Evolutionary conservation across 2,888 invertebrate species (phyloP), one percentile per base, ranked within the genome.

Genomic region (Dicyrtoma fusca): DNA sequence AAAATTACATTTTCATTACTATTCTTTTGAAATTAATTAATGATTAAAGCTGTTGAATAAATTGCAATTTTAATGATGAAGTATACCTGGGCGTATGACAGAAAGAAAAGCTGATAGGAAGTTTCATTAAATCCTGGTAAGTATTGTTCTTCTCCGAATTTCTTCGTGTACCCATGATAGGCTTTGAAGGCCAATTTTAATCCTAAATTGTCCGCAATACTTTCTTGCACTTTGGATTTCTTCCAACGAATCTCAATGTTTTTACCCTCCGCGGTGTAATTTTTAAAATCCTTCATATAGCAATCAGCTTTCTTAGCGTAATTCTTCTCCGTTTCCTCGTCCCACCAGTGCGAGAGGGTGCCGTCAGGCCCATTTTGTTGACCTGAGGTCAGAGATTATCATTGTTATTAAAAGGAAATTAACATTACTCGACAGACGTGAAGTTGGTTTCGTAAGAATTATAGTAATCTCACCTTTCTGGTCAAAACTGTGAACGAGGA

Each of bases 381-480:
- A 49, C 77, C 75, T 77, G 49, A 4, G 26, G n/a, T 34, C 34
- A 34, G 34, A 34, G 8, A 49, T n/a, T 6, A 49, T 49, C 19
- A 5, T 49, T 17, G 3, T 49, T 49, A 10, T 49, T 6, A 49
- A n/a, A 49, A 49, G n/a, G 19, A 62, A 62, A 23, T 25, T 14
- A 62, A 34, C 44, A 53, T n/a, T n/a, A n/a, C n/a, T n/a, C n/a
- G n/a, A n/a, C n/a, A n/a, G n/a, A n/a, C n/a, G n/a, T n/a, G n/a
- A n/a, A n/a, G n/a, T n/a, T n/a, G n/a, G n/a, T n/a, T n/a, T n/a
- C n/a, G n/a, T n/a, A n/a, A n/a, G n/a, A n/a, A n/a, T n/a, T n/a
- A n/a, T n/a, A n/a, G n/a, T n/a, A n/a, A n/a, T n/a, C 19, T 11
- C 63, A 77, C 76, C 77, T 68, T 55, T 71, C 21, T 70, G 68